Evolutionary conservation across 2,113 vertebrate species (phyloP).

Genomic region (Pterocles orientalis): DNA sequence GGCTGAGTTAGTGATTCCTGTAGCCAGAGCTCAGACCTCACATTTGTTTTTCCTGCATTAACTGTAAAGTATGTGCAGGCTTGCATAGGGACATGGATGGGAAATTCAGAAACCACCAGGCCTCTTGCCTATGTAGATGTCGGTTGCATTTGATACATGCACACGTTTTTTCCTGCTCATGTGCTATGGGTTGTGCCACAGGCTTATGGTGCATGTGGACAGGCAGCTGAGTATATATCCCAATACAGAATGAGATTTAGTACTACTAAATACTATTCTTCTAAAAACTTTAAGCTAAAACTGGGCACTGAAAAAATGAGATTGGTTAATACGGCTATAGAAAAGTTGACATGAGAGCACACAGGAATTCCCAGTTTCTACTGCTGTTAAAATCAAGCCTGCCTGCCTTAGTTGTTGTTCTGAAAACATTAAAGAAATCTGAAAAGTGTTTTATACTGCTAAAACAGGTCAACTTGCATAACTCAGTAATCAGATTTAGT

Average conservation of each 20-base stretch:
- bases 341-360: not conserved
- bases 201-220: not conserved
- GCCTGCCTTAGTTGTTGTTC: not conserved
- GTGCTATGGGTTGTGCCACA: not conserved
- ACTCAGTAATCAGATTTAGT: not conserved
- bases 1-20: not conserved
- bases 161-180: not conserved
- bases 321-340: not conserved
- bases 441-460: not conserved
- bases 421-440: not conserved
- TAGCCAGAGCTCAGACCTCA: not conserved
- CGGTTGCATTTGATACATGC: not conserved
- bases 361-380: not conserved
- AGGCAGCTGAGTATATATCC: not conserved
- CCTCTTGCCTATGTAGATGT: not conserved
- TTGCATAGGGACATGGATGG: not conserved
- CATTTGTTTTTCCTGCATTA: not conserved
- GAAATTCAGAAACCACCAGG: not conserved
- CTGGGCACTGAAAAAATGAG: not conserved
- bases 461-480: not conserved
- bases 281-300: not conserved
- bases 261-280: not conserved
- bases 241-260: not conserved
- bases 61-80: not conserved
- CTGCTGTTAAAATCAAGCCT: not conserved